phyloP scores from a whole-genome alignment of 92 coral and sea anemone species.

The Micromussa lordhowensis region DNA sequence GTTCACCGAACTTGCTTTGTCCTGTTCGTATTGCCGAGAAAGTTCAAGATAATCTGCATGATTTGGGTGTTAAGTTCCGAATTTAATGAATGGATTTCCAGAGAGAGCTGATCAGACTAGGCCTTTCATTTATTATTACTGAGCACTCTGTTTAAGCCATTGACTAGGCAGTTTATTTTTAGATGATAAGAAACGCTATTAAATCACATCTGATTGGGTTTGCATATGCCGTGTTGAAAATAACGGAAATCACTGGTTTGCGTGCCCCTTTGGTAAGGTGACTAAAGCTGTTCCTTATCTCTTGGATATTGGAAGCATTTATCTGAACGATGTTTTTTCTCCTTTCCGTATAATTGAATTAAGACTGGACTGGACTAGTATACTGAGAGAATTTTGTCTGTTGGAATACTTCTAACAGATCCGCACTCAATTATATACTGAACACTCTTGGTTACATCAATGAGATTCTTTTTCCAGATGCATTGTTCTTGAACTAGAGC shows the following conservation, averaged over 20 bases:
- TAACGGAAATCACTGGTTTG: background rate
- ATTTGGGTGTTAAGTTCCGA: background rate
- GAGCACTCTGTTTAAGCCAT: background rate
- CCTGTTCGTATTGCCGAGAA: background rate
- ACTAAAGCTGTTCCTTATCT: constrained; percentile 10
- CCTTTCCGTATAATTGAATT: no score
- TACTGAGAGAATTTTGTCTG: background rate
- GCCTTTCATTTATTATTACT: background rate
- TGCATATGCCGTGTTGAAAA: background rate
- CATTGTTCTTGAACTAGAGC: background rate
- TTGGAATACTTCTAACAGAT: background rate
- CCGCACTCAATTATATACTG: background rate
- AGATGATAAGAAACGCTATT: background rate
- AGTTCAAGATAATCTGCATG: background rate
- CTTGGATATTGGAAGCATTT: background rate
- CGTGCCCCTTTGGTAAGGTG: background rate
- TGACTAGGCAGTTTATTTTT: background rate
- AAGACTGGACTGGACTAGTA: background rate
- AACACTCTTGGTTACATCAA: background rate
- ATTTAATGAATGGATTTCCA: background rate
- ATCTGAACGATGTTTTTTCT: background rate
- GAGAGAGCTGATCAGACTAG: background rate
- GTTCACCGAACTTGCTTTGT: background rate
- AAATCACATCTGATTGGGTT: constrained; percentile 7
- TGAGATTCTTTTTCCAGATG: background rate